A percentile compares a stretch with the other conserved stretches of the same genome.
phyloP scores from a whole-genome alignment of 1,140 invertebrate species.

The Drosophila pandora region DNA sequence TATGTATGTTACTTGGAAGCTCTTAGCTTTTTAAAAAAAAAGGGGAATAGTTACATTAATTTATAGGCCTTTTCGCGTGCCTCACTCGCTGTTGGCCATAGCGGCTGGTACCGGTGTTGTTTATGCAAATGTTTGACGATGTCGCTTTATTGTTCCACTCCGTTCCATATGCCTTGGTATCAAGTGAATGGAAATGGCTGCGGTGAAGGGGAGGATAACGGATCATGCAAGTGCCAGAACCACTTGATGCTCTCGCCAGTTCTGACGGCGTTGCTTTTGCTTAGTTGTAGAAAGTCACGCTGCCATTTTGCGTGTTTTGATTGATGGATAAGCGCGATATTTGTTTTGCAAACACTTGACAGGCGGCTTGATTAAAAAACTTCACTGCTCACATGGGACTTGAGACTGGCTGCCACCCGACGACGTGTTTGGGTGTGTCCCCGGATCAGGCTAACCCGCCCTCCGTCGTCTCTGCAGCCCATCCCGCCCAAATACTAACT shows the following conservation, averaged over 20 bases:
- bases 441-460: constrained; percentile 12
- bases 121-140: constrained; percentile 78
- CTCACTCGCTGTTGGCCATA: background rate
- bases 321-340: constrained; percentile 83
- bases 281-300: constrained; percentile 78
- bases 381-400: constrained; percentile 83
- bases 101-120: constrained; percentile 38
- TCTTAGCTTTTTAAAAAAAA: too few relatives aligned
- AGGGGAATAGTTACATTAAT: too few relatives aligned
- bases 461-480: background rate
- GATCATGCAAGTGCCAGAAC: constrained; percentile 56
- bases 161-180: constrained; percentile 63
- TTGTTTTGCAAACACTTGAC: constrained; percentile 83
- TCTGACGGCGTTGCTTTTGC: constrained; percentile 2
- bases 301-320: constrained; percentile 83
- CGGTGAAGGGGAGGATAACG: background rate
- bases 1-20: too few relatives aligned
- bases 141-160: constrained; percentile 77
- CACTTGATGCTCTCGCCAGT: constrained; percentile 33
- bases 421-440: constrained; percentile 70
- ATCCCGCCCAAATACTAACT: background rate
- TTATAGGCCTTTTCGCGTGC: background rate
- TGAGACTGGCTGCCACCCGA: constrained; percentile 27
- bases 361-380: constrained; percentile 83
- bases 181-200: constrained; percentile 12